Evolutionary conservation across 2,797 vertebrate species (phyloP), one percentile per base, ranked within the genome.

Genomic region (Lagodon rhomboides): DNA sequence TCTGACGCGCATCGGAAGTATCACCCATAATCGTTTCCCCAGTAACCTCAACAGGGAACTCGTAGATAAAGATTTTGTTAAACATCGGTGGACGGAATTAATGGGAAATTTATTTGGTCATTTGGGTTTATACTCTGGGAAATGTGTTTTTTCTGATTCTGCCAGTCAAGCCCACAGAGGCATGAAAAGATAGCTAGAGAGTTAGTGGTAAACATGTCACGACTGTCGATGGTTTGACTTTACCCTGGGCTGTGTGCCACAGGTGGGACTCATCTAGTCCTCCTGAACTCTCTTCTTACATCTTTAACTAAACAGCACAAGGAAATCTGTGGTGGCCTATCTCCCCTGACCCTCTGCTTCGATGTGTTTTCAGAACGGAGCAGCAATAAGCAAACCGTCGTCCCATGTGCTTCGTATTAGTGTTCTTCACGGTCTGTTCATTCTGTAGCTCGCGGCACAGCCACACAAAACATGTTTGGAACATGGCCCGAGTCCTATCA

Each of bases 321-420:
- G 77, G 71, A 75, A 55, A 41, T 22, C 22, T 66, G 46, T 22
- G 41, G 30, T 64, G 44, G 67, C 46, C 66, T 12, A 65, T 77
- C 77, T 70, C n/a, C 46, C 62, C 49, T 23, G 12, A 77, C 73
- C 64, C 73, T 58, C 65, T 51, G 61, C 41, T 63, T 62, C 30
- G 53, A 60, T 67, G 62, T 68, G 82, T 79, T 85, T 78, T 77
- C 67, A 70, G 60, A 85, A 66, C 53, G 78, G 34, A 71, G 68
- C 18, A 72, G n/a, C 22, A 84, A 79, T 66, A 84, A 85, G 81
- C 68, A 74, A 88, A 83, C n/a, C 76, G 12, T 12, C 67, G 56
- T 17, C 44, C 58, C 87, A 84, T 68, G 72, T 86, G 85, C 79
- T 83, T 88, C 67, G 59, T 63, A 9, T 89, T 87, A 85, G 61